Evolutionary conservation across 1,140 invertebrate species (phyloP), one percentile per base, ranked within the genome.

Genomic region (Zaprionus capensis): DNA sequence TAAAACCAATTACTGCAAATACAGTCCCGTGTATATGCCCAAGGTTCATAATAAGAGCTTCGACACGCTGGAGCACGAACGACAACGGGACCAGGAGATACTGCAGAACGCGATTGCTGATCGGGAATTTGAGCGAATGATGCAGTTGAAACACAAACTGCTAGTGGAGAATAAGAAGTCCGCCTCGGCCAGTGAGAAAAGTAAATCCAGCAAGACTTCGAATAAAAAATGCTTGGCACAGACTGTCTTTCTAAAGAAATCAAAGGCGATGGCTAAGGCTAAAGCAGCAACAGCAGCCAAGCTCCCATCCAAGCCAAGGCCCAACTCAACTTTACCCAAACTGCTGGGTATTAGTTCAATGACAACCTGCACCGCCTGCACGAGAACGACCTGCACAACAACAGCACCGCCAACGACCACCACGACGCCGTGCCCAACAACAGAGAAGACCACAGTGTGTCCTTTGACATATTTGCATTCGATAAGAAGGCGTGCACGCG

Each of bases 401-500:
- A 46, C 41, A 2, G n/a, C n/a, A 46, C 6, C 41, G 7, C n/a
- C 41, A 9, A 31, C 28, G 28, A 31, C 28, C 28, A 31, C 41
- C n/a, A 46, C 17, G n/a, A 69, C 1, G 64, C 31, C 31, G 31
- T 34, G 31, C 9, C 31, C 31, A 11, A 4, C 9, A 34, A 34
- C 31, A 3, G 0, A 4, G 31, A 9, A 11, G 9, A 34, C 31
- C 1, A 34, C 31, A 34, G 9, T 34, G 9, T 34, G 31, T 34
- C 31, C 31, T 11, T 22, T 7, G 53, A 61, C 17, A 46, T 36
- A 20, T 14, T 14, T 51, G 11, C 20, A 5, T 26, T 14, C 20
- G 5, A 61, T 82, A 34, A 87, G 78, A 24, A 51, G 63, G 22
- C 73, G 71, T 6, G 74, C 81, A 3, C 28, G 78, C 2, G 26